These are phyloP conservation scores for Eospalax fontanierii DNA, from an alignment of 2,797 vertebrate species.

Conservation along the genomic window DNA sequence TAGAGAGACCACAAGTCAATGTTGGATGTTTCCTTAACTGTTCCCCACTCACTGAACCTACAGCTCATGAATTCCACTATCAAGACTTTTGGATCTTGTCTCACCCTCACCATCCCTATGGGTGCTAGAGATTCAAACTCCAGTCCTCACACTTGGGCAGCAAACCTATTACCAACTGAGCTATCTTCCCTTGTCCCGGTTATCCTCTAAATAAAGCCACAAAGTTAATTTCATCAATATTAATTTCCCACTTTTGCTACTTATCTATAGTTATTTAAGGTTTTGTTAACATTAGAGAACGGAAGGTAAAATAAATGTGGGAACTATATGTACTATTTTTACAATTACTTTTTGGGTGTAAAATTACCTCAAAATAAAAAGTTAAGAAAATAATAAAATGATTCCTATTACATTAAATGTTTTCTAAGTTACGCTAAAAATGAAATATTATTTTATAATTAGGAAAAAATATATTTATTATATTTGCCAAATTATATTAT, in stretches of 20 bases:
- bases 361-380: slow-evolving; percentile 46
- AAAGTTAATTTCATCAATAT: not conserved
- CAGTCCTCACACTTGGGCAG: not conserved
- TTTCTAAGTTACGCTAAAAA: slow-evolving; percentile 23
- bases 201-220: not conserved
- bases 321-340: not conserved
- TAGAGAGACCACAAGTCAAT: not conserved
- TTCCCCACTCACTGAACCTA: not conserved
- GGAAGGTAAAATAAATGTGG: not conserved
- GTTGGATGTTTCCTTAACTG: not conserved
- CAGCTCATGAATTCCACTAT: not conserved
- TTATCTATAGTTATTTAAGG: slow-evolving; percentile 4
- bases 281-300: not conserved
- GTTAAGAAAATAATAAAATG: slow-evolving; percentile 32
- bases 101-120: not conserved
- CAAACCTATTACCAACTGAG: not conserved
- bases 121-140: not conserved
- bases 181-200: no score
- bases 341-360: not conserved
- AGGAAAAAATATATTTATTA: slow-evolving; percentile 38
- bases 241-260: slow-evolving; percentile 28
- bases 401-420: not conserved
- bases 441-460: slow-evolving; percentile 18
- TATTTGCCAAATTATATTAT: slow-evolving; percentile 23
- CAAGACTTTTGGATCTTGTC: not conserved